A percentile compares a stretch with the other conserved stretches of the same genome.
Conservation (phyloP, 2,888 invertebrate species). For the Orthosia incerta region DNA sequence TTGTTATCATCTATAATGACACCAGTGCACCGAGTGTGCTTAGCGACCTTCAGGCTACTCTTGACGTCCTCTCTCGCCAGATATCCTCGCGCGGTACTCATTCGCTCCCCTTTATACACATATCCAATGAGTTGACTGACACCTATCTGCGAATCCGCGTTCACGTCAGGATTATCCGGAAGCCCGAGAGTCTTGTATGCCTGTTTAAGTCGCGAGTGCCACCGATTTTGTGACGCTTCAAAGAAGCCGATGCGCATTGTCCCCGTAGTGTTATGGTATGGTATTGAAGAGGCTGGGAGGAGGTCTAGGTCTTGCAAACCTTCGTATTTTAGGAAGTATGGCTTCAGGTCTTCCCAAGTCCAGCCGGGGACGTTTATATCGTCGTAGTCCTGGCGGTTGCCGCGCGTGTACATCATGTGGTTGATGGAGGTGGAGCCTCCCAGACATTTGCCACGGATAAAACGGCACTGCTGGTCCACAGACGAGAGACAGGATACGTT, state of each 20-base stretch:
- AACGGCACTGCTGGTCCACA: conserved; percentile 70
- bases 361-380: conserved; percentile 75
- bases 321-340: conserved; percentile 80
- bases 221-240: conserved; percentile 72
- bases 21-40: conserved; percentile 73
- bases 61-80: conserved; percentile 71
- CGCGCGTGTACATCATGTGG: conserved; percentile 82
- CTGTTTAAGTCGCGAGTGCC: conserved; percentile 74
- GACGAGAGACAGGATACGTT: conserved; percentile 78
- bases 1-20: conserved; percentile 75
- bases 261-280: conserved; percentile 79
- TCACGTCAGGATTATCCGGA: conserved; percentile 77
- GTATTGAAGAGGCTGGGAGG: conserved; percentile 74
- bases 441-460: conserved; percentile 80
- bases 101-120: conserved; percentile 74
- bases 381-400: conserved; percentile 76
- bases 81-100: conserved; percentile 79
- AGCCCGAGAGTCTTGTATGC: conserved; percentile 72
- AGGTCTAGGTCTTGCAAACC: conserved; percentile 71
- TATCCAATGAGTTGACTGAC: conserved; percentile 75
- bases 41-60: conserved; percentile 71
- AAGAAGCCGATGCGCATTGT: conserved; percentile 75
- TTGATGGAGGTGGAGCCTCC: conserved; percentile 84
- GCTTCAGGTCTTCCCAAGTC: conserved; percentile 77
- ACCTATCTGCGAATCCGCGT: conserved; percentile 79